Percentiles rank a stretch among this genome's conserved stretches.
These are phyloP conservation scores for Leptopilina boulardi DNA, from an alignment of 1,140 invertebrate species.

Conservation along the genomic window DNA sequence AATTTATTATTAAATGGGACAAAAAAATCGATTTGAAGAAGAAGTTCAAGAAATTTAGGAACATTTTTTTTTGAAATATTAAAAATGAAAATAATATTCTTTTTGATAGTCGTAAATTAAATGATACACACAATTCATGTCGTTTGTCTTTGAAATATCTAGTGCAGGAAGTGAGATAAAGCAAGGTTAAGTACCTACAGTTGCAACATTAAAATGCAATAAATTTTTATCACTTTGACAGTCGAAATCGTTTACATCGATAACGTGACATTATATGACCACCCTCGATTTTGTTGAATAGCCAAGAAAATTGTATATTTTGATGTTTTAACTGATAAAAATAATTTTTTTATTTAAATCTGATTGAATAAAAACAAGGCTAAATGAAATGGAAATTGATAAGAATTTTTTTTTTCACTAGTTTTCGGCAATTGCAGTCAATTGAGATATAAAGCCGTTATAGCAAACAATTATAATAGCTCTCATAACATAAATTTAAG, in stretches of 20 bases:
- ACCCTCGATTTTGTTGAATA: neutral
- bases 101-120: neutral
- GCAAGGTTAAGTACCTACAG: neutral
- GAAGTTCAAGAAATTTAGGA: too few species aligned
- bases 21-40: too few species aligned
- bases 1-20: too few species aligned
- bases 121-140: neutral
- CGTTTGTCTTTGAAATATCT: neutral
- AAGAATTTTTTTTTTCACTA: too few species aligned
- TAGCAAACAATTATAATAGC: neutral
- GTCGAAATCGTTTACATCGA: neutral
- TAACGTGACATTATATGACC: neutral
- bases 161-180: neutral
- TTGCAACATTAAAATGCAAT: constrained; percentile 7
- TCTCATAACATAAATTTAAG: neutral
- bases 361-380: too few species aligned
- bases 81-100: too few species aligned
- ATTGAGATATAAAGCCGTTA: neutral
- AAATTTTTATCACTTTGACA: constrained; percentile 3
- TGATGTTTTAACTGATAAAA: too few species aligned
- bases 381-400: neutral
- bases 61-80: too few species aligned
- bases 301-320: neutral
- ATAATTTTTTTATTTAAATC: too few species aligned
- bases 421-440: too few species aligned